phyloP scores from a whole-genome alignment of 2,797 vertebrate genomes.

The Myotis findleyi region DNA sequence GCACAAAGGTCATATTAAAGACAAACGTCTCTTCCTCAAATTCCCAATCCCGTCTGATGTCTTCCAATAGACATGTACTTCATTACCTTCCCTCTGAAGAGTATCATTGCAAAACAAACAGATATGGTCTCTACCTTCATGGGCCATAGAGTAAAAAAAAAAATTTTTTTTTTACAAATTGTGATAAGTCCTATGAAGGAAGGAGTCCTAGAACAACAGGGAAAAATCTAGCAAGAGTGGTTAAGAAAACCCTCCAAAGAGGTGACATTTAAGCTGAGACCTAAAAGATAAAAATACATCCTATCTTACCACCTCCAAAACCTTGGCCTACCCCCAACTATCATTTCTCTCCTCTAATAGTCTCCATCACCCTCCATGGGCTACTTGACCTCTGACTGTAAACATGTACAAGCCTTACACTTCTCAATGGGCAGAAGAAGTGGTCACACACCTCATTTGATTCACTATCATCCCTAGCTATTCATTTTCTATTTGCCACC shows the following conservation, averaged over 20 bases:
- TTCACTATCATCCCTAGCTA: slow-evolving; percentile 12
- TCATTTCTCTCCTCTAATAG: slow-evolving; percentile 11
- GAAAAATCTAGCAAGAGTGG: slow-evolving; percentile 19
- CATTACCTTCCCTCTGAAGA: neutral
- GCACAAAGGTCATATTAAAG: neutral
- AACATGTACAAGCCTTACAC: neutral
- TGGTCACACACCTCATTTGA: neutral
- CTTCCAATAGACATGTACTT: neutral
- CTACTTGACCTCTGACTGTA: slow-evolving; percentile 21
- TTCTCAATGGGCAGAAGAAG: neutral
- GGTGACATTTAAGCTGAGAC: slow-evolving; percentile 24
- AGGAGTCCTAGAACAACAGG: slow-evolving; percentile 19
- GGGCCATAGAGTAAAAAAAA: neutral
- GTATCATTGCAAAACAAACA: slow-evolving; percentile 2
- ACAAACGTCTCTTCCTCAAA: slow-evolving; percentile 9
- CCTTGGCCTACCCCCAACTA: neutral
- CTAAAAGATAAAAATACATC: slow-evolving; percentile 34
- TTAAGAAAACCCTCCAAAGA: slow-evolving; percentile 49
- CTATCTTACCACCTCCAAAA: neutral
- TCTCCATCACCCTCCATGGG: neutral
- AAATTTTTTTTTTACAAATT: neutral
- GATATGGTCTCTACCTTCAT: neutral
- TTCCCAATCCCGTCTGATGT: neutral
- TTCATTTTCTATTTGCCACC: slow-evolving; percentile 37
- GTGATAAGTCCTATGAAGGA: neutral